Percentiles rank a stretch among this genome's conserved stretches.
Conservation (phyloP, 2,888 invertebrate species). For the Arge pagana region DNA sequence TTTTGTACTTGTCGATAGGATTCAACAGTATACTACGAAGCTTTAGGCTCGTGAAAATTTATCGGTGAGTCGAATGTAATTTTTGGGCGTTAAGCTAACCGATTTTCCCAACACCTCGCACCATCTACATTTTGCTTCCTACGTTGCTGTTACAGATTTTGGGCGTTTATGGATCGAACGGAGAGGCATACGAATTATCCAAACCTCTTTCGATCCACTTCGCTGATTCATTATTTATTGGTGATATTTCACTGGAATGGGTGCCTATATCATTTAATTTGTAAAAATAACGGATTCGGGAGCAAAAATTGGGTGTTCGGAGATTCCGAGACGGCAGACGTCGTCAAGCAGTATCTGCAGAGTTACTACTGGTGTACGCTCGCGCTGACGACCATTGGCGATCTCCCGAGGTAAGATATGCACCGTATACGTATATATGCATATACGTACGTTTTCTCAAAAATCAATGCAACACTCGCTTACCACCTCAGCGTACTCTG, state of each 20-base stretch:
- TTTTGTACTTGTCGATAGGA: constrained; percentile 96
- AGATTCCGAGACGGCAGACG: constrained; percentile 84
- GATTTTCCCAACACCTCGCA: background rate
- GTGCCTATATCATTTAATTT: constrained; percentile 95
- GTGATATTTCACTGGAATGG: constrained; percentile 99
- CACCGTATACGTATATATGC: too few species aligned
- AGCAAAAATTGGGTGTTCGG: constrained; percentile 91
- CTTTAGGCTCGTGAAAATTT: constrained; percentile 95
- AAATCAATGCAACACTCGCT: too few species aligned
- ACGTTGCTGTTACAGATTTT: constrained; percentile 64
- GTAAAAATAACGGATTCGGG: constrained; percentile 93
- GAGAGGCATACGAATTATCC: constrained; percentile 99
- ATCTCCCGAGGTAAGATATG: constrained; percentile 56
- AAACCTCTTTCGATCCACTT: constrained; percentile 90
- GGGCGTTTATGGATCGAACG: constrained; percentile 98
- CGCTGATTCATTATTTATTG: constrained; percentile 92
- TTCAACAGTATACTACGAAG: constrained; percentile 95
- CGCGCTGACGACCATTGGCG: constrained; percentile 92
- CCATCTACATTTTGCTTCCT: background rate
- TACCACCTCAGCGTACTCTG: too few species aligned
- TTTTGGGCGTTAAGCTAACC: constrained; percentile 14
- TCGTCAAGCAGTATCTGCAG: constrained; percentile 93
- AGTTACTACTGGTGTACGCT: constrained; percentile 98
- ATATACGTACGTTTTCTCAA: too few species aligned
- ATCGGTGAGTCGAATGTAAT: constrained; percentile 63